These are phyloP conservation scores for Gonocerus acuteangulatus DNA, from an alignment of 2,888 invertebrate genomes.

Conservation along the genomic window DNA sequence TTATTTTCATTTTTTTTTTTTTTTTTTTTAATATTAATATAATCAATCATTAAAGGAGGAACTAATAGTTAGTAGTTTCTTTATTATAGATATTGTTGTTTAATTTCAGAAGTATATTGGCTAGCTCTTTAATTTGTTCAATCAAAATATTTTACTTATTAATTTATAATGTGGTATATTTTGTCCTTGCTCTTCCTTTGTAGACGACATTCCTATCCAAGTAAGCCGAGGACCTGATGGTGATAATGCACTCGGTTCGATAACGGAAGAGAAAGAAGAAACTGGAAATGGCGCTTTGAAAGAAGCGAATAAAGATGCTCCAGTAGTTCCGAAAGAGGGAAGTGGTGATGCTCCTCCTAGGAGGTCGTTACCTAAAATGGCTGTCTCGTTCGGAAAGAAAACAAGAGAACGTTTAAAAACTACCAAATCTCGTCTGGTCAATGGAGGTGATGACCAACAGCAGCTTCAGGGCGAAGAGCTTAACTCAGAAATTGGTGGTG, in stretches of 20 bases:
- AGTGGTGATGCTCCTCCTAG: constrained; percentile 21
- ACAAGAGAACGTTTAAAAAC: constrained; percentile 38
- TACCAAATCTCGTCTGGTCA: constrained; percentile 28
- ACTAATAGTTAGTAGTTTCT: too few species aligned
- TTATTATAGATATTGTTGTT: too few species aligned
- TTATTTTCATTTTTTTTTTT: too few species aligned
- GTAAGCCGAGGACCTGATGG: constrained; percentile 54
- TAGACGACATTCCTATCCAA: constrained; percentile 87
- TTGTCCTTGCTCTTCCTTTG: too few species aligned
- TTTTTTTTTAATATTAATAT: too few species aligned
- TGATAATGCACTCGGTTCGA: constrained; percentile 56
- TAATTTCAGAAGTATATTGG: too few species aligned
- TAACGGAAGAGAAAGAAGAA: constrained; percentile 60
- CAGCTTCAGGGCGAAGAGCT: constrained; percentile 16
- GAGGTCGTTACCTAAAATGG: constrained; percentile 40
- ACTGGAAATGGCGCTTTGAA: constrained; percentile 42
- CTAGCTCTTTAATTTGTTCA: too few species aligned
- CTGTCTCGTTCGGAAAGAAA: constrained; percentile 40
- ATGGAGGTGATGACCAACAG: constrained; percentile 37
- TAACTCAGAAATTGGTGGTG: neutral
- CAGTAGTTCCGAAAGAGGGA: constrained; percentile 12
- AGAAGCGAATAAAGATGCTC: constrained; percentile 40
- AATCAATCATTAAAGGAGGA: too few species aligned
- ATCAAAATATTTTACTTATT: too few species aligned
- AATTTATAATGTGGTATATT: too few species aligned